Evolutionary conservation across 2,888 invertebrate genomes (phyloP).

Genomic region (Onthophagus sagittarius): DNA sequence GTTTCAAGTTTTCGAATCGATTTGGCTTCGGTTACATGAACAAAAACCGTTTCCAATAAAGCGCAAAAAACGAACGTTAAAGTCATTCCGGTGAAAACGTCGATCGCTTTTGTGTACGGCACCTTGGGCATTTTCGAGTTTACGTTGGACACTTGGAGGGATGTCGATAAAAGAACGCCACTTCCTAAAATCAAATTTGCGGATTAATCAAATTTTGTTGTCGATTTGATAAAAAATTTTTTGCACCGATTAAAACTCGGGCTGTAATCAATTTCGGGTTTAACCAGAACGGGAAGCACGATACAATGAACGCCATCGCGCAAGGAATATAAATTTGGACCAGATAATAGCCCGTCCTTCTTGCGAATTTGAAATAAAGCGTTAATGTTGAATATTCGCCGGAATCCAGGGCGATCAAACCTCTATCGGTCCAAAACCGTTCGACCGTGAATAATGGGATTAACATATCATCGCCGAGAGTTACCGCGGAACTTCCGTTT

Average conservation of each 20-base stretch:
- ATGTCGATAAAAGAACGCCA: slow-evolving; percentile 24
- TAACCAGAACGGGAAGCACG: slow-evolving; percentile 90
- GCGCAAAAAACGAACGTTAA: slow-evolving; percentile 27
- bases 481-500: slow-evolving; percentile 9
- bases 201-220: not conserved
- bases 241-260: slow-evolving; percentile 78
- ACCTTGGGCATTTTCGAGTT: slow-evolving; percentile 25
- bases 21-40: slow-evolving; percentile 22
- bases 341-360: slow-evolving; percentile 95
- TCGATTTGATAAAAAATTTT: slow-evolving; percentile 5
- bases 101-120: slow-evolving; percentile 27
- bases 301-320: slow-evolving; percentile 91
- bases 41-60: slow-evolving; percentile 27
- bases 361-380: slow-evolving; percentile 86
- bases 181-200: slow-evolving; percentile 23
- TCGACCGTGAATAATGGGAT: slow-evolving; percentile 20
- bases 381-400: slow-evolving; percentile 62
- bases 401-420: slow-evolving; percentile 20
- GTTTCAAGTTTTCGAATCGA: not conserved
- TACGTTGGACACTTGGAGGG: slow-evolving; percentile 18
- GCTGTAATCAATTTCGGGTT: slow-evolving; percentile 89
- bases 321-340: slow-evolving; percentile 97
- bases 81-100: slow-evolving; percentile 28
- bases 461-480: slow-evolving; percentile 16
- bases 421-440: slow-evolving; percentile 16